Conservation (phyloP, 2,113 vertebrate genomes). For the Microcebus griseorufus region DNA sequence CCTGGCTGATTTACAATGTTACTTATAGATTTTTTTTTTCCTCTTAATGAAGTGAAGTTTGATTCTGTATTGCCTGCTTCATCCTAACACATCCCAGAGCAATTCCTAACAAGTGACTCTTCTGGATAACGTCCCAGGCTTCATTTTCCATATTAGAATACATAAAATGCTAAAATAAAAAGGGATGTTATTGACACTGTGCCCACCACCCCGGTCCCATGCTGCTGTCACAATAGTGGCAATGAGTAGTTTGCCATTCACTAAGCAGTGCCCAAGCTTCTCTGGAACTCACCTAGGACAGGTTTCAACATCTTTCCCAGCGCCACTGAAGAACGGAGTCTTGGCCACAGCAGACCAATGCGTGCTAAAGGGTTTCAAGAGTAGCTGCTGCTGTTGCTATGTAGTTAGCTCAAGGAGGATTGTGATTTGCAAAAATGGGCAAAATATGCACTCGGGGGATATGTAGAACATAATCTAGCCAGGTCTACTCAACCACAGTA, state of each 20-base stretch:
- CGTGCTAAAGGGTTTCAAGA: neutral
- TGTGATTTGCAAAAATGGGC: conserved; percentile 46
- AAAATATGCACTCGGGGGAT: neutral
- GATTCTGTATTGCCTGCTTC: conserved; percentile 68
- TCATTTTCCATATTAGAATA: conserved; percentile 47
- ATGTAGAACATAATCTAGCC: neutral
- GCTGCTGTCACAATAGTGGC: neutral
- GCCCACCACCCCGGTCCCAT: neutral
- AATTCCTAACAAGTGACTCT: conserved; percentile 63
- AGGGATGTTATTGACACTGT: neutral
- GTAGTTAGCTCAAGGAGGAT: neutral
- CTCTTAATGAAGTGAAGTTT: conserved; percentile 80
- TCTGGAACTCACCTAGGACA: conserved; percentile 44
- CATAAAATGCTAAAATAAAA: neutral
- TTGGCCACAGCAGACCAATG: neutral
- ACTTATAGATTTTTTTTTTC: conserved; percentile 75
- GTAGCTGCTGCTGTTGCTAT: neutral
- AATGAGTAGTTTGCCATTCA: conserved; percentile 60
- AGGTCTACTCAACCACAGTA: conserved; percentile 19
- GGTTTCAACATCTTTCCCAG: conserved; percentile 37
- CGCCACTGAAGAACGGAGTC: neutral
- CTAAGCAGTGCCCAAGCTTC: conserved; percentile 42
- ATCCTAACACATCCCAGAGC: conserved; percentile 73
- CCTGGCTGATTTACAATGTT: conserved; percentile 84
- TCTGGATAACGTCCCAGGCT: conserved; percentile 76